phyloP scores from a whole-genome alignment of 1,140 invertebrate genomes.

The Delia radicum region DNA sequence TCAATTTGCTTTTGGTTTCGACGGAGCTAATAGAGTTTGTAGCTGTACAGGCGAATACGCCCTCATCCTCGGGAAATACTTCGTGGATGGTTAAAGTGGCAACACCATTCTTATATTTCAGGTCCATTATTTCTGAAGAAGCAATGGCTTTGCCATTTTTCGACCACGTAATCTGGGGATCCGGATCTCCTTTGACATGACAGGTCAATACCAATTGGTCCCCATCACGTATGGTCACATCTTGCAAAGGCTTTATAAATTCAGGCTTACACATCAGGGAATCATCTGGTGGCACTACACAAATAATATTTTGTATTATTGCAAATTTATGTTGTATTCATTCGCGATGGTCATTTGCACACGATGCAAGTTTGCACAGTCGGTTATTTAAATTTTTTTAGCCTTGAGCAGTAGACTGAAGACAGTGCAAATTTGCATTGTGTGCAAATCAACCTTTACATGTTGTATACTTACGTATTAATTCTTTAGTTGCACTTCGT shows the following conservation, averaged over 20 bases:
- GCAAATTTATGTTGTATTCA: too few species aligned
- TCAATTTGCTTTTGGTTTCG: conserved; percentile 80
- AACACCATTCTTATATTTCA: conserved; percentile 87
- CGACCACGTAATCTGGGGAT: conserved; percentile 83
- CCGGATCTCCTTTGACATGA: conserved; percentile 85
- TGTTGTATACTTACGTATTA: conserved; percentile 68
- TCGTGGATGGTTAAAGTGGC: conserved; percentile 85
- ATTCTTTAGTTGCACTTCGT: conserved; percentile 85
- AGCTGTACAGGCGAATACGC: conserved; percentile 83
- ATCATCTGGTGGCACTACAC: conserved; percentile 79
- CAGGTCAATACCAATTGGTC: conserved; percentile 76
- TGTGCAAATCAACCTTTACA: neutral
- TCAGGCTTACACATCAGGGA: conserved; percentile 80
- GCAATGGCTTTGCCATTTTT: conserved; percentile 75
- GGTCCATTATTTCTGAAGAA: conserved; percentile 82
- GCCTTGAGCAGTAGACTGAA: too few species aligned
- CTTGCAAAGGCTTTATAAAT: conserved; percentile 72
- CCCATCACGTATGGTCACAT: conserved; percentile 77
- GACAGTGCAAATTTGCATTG: too few species aligned
- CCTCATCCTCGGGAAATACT: conserved; percentile 92
- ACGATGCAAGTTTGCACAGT: too few species aligned
- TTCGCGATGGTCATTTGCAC: too few species aligned
- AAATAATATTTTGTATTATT: too few species aligned
- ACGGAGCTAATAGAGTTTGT: conserved; percentile 83
- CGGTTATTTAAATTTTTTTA: too few species aligned